Percentiles rank a stretch among this genome's conserved stretches.
Conservation (phyloP, 2,888 invertebrate genomes). For the Ferrisia virgata region DNA sequence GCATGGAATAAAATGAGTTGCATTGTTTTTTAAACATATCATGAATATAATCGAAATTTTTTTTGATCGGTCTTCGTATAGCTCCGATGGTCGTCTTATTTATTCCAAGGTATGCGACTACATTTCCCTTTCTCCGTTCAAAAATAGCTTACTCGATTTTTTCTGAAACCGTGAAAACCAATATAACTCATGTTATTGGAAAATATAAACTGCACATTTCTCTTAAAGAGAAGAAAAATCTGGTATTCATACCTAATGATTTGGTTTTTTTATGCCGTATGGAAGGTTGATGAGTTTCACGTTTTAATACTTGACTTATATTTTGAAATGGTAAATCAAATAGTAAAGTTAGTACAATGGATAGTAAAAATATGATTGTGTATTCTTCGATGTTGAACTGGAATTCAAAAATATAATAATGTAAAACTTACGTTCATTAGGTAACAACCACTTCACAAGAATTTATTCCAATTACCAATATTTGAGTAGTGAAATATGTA, state of each 20-base stretch:
- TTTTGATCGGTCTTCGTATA: not conserved
- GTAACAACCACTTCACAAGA: no score
- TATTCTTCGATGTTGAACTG: conserved; percentile 64
- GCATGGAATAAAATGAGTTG: not conserved
- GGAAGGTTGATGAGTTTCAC: not conserved
- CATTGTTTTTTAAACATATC: not conserved
- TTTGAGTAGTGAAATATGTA: conserved; percentile 56
- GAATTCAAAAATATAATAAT: not conserved
- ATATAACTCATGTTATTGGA: not conserved
- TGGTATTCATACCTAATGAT: not conserved
- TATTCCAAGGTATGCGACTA: not conserved
- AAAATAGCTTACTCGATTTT: not conserved
- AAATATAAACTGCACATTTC: not conserved
- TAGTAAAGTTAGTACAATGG: conserved; percentile 60
- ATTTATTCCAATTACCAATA: no score
- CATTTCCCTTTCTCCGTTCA: not conserved
- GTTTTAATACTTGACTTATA: conserved; percentile 52
- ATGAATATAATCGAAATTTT: not conserved
- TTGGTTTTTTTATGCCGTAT: not conserved
- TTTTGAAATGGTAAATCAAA: conserved; percentile 70
- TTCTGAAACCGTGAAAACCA: not conserved
- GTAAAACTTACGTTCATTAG: not conserved
- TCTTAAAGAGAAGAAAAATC: not conserved
- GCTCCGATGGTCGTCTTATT: not conserved
- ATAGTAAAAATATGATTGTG: conserved; percentile 58